These are phyloP conservation scores for Thysanoteuthis rhombus DNA, from an alignment of 2,888 invertebrate species.

Conservation along the genomic window DNA sequence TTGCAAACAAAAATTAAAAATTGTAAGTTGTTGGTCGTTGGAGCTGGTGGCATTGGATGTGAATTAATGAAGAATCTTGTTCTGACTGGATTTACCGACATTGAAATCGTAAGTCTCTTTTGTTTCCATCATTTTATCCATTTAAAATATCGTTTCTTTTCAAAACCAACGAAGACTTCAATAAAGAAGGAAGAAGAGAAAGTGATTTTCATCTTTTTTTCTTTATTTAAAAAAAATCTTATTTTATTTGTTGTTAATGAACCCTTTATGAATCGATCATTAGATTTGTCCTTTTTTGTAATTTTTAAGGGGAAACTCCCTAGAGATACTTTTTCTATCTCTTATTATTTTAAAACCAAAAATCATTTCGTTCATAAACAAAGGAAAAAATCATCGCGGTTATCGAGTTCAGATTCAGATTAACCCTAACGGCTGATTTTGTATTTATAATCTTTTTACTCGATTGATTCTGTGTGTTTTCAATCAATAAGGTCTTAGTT, in stretches of 20 bases:
- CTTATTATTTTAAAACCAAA: neutral
- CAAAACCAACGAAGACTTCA: too few relatives aligned
- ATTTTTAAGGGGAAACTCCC: neutral
- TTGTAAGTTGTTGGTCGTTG: conserved; percentile 71
- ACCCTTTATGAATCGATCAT: neutral
- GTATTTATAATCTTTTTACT: too few relatives aligned
- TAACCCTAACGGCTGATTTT: too few relatives aligned
- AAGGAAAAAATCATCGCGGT: neutral
- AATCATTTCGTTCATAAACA: neutral
- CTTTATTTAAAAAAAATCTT: neutral
- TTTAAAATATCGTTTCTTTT: neutral
- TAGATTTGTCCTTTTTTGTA: neutral
- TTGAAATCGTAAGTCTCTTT: conserved; percentile 89
- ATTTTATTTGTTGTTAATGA: neutral
- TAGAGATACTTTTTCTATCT: neutral
- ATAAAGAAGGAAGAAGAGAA: neutral
- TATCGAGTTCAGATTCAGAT: too few relatives aligned
- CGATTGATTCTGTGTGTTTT: too few relatives aligned
- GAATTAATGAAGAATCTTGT: conserved; percentile 97
- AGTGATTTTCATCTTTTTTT: neutral
- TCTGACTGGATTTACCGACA: conserved; percentile 88
- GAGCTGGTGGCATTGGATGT: conserved; percentile 99
- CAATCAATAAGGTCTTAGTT: too few relatives aligned
- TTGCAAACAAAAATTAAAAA: conserved; percentile 53
- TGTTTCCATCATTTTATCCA: neutral